Conservation (phyloP, 2,113 vertebrate species). For the Connochaetes taurinus region DNA sequence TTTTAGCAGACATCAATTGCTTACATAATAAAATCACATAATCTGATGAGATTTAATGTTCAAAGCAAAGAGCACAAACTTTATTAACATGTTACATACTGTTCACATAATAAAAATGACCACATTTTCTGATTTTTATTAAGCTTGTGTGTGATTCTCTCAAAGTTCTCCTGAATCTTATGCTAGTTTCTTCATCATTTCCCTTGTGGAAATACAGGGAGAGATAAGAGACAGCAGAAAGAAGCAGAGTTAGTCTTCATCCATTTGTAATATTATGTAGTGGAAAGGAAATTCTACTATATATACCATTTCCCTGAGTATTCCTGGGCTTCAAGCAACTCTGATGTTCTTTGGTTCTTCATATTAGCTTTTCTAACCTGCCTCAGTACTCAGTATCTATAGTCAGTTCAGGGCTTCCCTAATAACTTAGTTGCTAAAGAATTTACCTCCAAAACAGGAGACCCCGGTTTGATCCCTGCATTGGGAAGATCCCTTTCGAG, state of each 20-base stretch:
- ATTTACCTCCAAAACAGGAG: background rate
- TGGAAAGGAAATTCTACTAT: background rate
- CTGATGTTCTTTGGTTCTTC: background rate
- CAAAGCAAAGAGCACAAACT: background rate
- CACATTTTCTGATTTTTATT: background rate
- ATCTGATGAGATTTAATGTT: background rate
- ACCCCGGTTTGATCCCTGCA: background rate
- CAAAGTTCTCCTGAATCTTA: background rate
- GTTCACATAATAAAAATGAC: background rate
- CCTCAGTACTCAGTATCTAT: background rate
- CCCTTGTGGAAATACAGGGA: background rate
- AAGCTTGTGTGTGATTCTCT: background rate
- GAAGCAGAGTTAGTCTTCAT: background rate
- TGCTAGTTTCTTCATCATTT: background rate
- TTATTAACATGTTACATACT: background rate
- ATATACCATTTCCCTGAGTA: background rate
- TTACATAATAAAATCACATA: background rate
- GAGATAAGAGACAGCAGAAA: background rate
- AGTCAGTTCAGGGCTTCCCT: background rate
- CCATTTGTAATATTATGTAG: background rate
- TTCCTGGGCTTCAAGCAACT: background rate
- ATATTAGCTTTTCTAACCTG: background rate
- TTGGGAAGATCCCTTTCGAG: background rate
- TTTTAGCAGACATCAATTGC: background rate
- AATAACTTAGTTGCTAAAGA: background rate